Evolutionary conservation across 2,888 invertebrate genomes (phyloP).

Genomic region (Julus scandinavius): DNA sequence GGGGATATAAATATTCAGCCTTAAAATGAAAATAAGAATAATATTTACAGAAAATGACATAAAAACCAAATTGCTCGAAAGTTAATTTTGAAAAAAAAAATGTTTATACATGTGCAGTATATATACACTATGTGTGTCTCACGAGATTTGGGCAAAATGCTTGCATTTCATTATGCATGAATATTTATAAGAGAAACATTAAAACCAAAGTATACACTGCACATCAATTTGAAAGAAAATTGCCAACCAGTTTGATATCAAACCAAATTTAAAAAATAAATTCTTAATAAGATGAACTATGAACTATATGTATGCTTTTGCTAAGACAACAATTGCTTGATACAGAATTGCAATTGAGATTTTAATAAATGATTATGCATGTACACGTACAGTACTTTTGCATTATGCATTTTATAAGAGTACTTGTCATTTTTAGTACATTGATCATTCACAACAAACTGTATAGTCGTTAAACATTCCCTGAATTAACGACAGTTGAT

Average conservation of each 20-base stretch:
- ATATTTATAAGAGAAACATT: background rate
- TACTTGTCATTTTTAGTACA: too few relatives aligned
- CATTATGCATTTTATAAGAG: too few relatives aligned
- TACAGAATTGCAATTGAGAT: too few relatives aligned
- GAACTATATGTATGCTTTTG: too few relatives aligned
- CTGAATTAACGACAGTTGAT: too few relatives aligned
- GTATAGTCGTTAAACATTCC: too few relatives aligned
- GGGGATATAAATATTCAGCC: background rate
- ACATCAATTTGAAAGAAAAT: background rate
- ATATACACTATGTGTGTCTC: background rate
- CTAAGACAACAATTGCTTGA: too few relatives aligned
- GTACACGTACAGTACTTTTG: too few relatives aligned
- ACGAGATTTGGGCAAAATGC: background rate
- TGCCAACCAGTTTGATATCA: background rate
- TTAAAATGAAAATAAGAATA: background rate
- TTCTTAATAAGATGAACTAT: background rate
- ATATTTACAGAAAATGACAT: background rate
- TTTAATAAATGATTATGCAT: too few relatives aligned
- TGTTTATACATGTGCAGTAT: background rate
- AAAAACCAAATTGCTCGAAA: background rate
- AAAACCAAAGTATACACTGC: background rate
- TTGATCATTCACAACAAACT: too few relatives aligned
- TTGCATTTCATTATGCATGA: background rate
- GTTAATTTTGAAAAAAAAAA: background rate
- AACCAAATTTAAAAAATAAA: background rate